Evolutionary conservation across 2,888 invertebrate genomes (phyloP).

Genomic region (Synanthedon myopaeformis): DNA sequence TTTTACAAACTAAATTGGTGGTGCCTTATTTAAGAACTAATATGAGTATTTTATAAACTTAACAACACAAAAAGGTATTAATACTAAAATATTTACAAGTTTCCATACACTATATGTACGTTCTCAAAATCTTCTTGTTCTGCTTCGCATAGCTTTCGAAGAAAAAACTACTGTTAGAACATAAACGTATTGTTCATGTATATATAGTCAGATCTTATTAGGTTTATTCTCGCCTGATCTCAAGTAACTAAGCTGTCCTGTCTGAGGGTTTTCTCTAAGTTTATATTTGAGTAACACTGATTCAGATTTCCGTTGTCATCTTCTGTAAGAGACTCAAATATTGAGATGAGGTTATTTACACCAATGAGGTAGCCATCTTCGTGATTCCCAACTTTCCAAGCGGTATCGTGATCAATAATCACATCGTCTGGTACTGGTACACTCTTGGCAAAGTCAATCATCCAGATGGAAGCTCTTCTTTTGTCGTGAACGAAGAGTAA

Average conservation of each 20-base stretch:
- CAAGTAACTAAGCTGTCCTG: conserved; percentile 59
- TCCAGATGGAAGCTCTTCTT: conserved; percentile 90
- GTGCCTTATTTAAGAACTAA: conserved; percentile 33
- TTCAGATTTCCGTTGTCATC: conserved; percentile 56
- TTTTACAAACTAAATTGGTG: conserved; percentile 7
- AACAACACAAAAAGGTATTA: conserved; percentile 26
- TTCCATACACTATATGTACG: conserved; percentile 9
- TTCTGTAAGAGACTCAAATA: conserved; percentile 77
- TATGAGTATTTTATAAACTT: conserved; percentile 58
- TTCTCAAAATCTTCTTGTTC: not conserved
- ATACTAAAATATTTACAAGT: conserved; percentile 50
- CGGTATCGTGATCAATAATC: conserved; percentile 81
- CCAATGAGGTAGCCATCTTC: conserved; percentile 97
- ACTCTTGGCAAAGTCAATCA: conserved; percentile 98
- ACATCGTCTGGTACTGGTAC: conserved; percentile 81
- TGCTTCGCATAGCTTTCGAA: not conserved
- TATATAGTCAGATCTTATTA: conserved; percentile 25
- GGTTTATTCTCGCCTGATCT: conserved; percentile 19
- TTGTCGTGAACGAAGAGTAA: conserved; percentile 94
- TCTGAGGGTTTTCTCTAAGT: conserved; percentile 45
- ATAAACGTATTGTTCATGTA: not conserved
- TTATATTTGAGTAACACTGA: conserved; percentile 38
- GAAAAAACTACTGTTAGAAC: not conserved
- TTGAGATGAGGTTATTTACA: conserved; percentile 88
- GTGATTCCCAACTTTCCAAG: conserved; percentile 95